Evolutionary conservation across 30 jellyfish, hydroid and myxozoan genomes (phyloP).

Genomic region (Sanderia malayensis): DNA sequence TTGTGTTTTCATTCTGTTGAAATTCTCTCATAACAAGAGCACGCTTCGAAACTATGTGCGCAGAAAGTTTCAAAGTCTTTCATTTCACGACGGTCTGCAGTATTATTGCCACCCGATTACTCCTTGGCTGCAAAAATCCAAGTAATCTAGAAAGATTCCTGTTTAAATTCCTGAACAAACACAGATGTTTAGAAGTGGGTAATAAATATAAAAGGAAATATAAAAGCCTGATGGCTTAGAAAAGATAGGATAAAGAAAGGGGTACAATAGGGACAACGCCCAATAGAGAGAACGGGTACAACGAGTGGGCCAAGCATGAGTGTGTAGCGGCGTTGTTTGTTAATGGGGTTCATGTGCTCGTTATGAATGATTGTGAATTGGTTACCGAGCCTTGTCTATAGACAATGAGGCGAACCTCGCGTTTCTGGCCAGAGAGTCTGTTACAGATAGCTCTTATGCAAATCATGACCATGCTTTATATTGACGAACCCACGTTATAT

Average conservation of each 20-base stretch:
- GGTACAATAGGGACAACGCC: constrained; percentile 55
- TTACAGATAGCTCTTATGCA: constrained; percentile 47
- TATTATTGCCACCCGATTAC: too few species aligned
- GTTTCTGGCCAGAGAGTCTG: constrained; percentile 41
- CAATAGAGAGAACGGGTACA: constrained; percentile 26
- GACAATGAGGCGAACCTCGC: constrained; percentile 56
- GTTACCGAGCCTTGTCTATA: constrained; percentile 18
- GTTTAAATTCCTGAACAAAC: constrained; percentile 48
- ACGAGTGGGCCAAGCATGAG: constrained; percentile 21
- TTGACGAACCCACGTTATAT: constrained; percentile 62
- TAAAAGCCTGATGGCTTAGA: constrained; percentile 18
- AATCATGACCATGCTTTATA: constrained; percentile 63
- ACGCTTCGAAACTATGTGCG: too few species aligned
- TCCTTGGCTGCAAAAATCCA: too few species aligned
- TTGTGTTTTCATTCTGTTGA: too few species aligned
- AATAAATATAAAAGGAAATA: constrained; percentile 9
- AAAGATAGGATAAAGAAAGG: background rate
- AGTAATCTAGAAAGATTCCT: background rate
- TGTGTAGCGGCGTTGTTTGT: constrained; percentile 29
- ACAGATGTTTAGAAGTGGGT: constrained; percentile 19
- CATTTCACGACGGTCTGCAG: too few species aligned
- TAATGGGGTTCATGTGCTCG: constrained; percentile 49
- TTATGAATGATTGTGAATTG: constrained; percentile 19
- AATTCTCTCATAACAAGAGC: too few species aligned
- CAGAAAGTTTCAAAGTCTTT: too few species aligned